Evolutionary conservation across 1,140 invertebrate genomes (phyloP).

Genomic region (Teleogryllus occipitalis): DNA sequence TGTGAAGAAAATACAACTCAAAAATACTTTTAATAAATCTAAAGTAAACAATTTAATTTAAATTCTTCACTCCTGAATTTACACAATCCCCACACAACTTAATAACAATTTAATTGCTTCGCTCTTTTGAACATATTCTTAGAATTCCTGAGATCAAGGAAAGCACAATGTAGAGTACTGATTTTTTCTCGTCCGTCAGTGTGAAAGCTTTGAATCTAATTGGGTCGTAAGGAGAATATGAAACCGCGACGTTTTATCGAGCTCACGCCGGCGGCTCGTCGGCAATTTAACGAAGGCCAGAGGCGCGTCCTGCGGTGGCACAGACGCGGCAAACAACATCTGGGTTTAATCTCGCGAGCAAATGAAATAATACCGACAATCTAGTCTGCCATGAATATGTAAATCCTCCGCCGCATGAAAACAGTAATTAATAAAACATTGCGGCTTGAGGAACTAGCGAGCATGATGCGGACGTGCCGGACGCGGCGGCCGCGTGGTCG

Average conservation of each 20-base stretch:
- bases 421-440: constrained; percentile 1
- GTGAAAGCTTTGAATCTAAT: neutral
- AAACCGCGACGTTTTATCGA: neutral
- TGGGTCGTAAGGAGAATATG: neutral
- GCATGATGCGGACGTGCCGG: neutral
- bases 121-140: too few species aligned
- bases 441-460: neutral
- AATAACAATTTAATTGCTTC: too few species aligned
- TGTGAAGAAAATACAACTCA: too few species aligned
- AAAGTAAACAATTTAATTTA: too few species aligned
- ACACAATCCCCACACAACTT: too few species aligned
- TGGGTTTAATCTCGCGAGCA: neutral
- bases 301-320: neutral
- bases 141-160: too few species aligned
- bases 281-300: neutral
- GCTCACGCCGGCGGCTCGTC: too few species aligned
- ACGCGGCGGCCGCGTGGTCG: too few species aligned
- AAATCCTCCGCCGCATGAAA: neutral
- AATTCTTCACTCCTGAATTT: too few species aligned
- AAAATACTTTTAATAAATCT: too few species aligned
- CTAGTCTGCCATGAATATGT: neutral
- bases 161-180: too few species aligned
- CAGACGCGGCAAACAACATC: neutral
- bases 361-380: constrained; percentile 5
- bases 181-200: too few species aligned